phyloP scores from a whole-genome alignment of 1,140 invertebrate genomes.

The Eupeodes corollae region DNA sequence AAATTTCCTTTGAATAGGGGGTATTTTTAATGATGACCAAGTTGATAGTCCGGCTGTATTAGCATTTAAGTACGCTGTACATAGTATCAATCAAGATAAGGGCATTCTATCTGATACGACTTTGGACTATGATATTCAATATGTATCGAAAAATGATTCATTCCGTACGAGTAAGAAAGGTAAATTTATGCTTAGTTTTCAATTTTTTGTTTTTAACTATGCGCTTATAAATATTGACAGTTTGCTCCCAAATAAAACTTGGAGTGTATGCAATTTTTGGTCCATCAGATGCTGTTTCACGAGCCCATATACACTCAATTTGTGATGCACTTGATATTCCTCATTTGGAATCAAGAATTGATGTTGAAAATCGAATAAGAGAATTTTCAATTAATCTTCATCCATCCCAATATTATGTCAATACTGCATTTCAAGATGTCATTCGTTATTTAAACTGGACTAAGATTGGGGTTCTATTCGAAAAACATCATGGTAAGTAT shows the following conservation, averaged over 20 bases:
- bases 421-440: constrained; percentile 74
- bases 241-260: constrained; percentile 70
- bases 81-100: constrained; percentile 79
- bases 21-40: constrained; percentile 83
- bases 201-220: background rate
- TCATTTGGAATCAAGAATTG: constrained; percentile 21
- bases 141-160: constrained; percentile 74
- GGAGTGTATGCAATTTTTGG: constrained; percentile 84
- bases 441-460: constrained; percentile 87
- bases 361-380: constrained; percentile 38
- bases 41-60: constrained; percentile 72
- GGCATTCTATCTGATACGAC: constrained; percentile 72
- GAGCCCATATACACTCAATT: constrained; percentile 76
- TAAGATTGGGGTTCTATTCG: constrained; percentile 81
- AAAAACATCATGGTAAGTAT: constrained; percentile 43
- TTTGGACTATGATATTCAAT: constrained; percentile 81
- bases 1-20: constrained; percentile 48
- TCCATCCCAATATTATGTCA: constrained; percentile 70
- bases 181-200: constrained; percentile 33
- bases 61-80: constrained; percentile 87
- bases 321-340: constrained; percentile 55
- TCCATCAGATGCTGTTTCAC: constrained; percentile 67
- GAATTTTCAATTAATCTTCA: constrained; percentile 84
- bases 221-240: constrained; percentile 38
- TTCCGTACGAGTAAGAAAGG: constrained; percentile 87